phyloP scores from a whole-genome alignment of 2,113 vertebrate genomes.

The Scomber japonicus region DNA sequence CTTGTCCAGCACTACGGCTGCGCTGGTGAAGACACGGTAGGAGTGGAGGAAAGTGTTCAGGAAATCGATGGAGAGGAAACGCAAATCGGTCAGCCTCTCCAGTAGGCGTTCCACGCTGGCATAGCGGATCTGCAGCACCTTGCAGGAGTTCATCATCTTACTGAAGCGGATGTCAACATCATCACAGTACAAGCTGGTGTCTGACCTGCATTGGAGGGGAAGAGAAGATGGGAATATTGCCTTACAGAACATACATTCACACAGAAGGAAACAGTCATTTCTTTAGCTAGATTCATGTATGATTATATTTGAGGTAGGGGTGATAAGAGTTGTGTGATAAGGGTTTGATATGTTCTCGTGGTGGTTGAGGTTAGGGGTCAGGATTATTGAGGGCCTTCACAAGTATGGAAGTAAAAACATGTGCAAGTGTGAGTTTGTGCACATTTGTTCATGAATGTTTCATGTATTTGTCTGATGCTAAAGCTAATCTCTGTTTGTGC shows the following conservation, averaged over 20 bases:
- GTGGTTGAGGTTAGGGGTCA: neutral
- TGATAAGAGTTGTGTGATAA: neutral
- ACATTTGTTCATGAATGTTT: neutral
- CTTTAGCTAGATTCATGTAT: no score
- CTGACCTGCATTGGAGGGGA: slow-evolving; percentile 87
- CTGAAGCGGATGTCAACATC: slow-evolving; percentile 99
- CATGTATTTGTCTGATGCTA: neutral
- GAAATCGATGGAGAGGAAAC: slow-evolving; percentile 98
- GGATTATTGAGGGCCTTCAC: neutral
- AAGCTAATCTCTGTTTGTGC: slow-evolving; percentile 14
- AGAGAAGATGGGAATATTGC: slow-evolving; percentile 2
- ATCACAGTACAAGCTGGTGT: slow-evolving; percentile 96
- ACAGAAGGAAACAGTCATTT: neutral
- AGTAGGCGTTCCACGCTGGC: slow-evolving; percentile 95
- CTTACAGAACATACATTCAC: neutral
- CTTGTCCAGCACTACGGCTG: slow-evolving; percentile 94
- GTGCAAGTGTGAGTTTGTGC: neutral
- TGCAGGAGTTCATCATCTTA: slow-evolving; percentile 99
- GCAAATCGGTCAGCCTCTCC: slow-evolving; percentile 94
- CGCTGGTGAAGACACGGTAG: slow-evolving; percentile 95
- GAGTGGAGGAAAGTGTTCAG: slow-evolving; percentile 99
- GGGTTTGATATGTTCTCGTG: neutral
- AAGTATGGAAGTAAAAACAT: neutral
- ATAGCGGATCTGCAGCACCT: slow-evolving; percentile 98
- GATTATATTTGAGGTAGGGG: no score